These are phyloP conservation scores for Oxyura jamaicensis DNA, from an alignment of 2,113 vertebrate species.

Conservation along the genomic window DNA sequence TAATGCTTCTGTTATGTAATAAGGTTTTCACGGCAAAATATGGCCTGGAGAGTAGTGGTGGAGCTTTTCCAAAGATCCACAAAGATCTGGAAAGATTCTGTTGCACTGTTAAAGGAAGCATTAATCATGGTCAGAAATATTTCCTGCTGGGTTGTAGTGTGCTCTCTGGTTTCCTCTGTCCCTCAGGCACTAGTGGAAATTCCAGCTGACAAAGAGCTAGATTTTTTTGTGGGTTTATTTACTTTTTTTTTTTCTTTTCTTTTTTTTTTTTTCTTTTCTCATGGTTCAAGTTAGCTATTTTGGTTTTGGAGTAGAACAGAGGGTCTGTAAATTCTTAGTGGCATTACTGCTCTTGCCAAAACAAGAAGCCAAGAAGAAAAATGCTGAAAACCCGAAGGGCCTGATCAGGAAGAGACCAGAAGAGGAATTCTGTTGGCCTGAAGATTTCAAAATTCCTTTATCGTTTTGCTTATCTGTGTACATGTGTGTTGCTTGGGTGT, in stretches of 20 bases:
- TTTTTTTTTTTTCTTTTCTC: not conserved
- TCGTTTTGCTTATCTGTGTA: not conserved
- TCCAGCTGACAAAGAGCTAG: not conserved
- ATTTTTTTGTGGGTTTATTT: not conserved
- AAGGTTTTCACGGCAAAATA: conserved; percentile 34
- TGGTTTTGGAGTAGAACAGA: not conserved
- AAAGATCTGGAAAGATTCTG: not conserved
- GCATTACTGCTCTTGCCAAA: conserved; percentile 4
- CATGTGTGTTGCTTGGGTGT: not conserved
- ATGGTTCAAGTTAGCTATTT: not conserved
- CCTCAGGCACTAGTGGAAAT: not conserved
- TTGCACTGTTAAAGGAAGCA: not conserved
- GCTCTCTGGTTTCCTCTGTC: not conserved
- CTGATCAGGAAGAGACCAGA: not conserved
- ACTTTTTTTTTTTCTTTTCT: not conserved
- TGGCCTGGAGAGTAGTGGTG: not conserved
- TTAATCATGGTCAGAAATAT: conserved; percentile 34
- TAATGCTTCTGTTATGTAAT: conserved; percentile 15
- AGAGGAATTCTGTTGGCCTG: not conserved
- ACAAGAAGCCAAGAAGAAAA: not conserved
- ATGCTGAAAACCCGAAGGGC: not conserved
- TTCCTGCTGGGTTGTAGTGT: not conserved
- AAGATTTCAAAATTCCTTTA: not conserved
- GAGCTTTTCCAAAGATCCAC: not conserved
- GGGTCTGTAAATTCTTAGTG: not conserved